Percentiles rank a stretch among this genome's conserved stretches.
These are phyloP conservation scores for Scomberomorus guttatus DNA, from an alignment of 2,797 vertebrate genomes.

Conservation along the genomic window DNA sequence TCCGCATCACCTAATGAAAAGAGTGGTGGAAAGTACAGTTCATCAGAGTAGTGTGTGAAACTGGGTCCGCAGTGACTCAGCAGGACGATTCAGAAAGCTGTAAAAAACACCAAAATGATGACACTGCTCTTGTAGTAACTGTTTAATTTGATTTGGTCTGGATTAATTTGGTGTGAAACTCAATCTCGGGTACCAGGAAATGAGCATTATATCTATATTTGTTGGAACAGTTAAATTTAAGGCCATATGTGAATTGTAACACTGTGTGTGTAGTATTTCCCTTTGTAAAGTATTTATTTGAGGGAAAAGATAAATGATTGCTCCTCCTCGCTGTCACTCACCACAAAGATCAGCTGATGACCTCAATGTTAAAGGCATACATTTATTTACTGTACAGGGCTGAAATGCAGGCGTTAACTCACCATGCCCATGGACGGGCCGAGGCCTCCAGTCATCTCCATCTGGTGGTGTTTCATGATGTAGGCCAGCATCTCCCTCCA, in stretches of 20 bases:
- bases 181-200: background rate
- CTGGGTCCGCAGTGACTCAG: constrained; percentile 46
- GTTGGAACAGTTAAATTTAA: background rate
- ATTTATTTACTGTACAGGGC: background rate
- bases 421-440: constrained; percentile 94
- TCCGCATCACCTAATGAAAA: constrained; percentile 90
- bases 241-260: background rate
- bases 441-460: constrained; percentile 93
- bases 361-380: background rate
- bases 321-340: too few species aligned
- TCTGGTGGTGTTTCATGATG: constrained; percentile 88
- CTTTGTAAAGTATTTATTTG: background rate
- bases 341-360: background rate
- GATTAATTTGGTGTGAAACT: background rate
- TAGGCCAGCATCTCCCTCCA: constrained; percentile 91
- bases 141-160: background rate
- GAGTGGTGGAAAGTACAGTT: constrained; percentile 25
- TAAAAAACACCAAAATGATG: constrained; percentile 11
- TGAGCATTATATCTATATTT: background rate
- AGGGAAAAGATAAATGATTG: background rate
- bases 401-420: constrained; percentile 41
- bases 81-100: constrained; percentile 36
- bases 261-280: background rate
- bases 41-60: constrained; percentile 23
- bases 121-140: background rate